Base-by-base conservation (phyloP, 2,113 vertebrate genomes). In the Tupaia chinensis region DNA sequence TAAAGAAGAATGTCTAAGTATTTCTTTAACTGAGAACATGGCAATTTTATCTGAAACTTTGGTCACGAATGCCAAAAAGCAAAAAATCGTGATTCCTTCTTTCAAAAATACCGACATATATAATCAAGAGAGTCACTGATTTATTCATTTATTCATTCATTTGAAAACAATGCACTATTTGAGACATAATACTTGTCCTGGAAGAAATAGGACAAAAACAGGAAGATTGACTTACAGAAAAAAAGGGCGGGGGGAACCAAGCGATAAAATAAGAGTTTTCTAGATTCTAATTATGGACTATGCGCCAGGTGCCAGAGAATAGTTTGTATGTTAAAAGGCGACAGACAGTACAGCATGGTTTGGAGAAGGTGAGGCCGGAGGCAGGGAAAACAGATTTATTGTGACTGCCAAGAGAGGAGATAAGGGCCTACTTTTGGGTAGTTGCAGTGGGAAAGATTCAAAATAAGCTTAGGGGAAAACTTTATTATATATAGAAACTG, bases 1-100 rank as follows among this genome's bases (percentile, higher is more conserved):
- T 91, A 79, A 61, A 96, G 22, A 81, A 78, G 6, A 32, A 44
- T 88, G 27, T 79, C 34, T 92, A 86, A 56, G n/a, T 10, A 84
- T 81, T 92, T 84, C 34, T 87, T 84, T 84, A 94, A 29, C 29
- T 22, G 29, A 27, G 44, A 74, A 73, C n/a, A 54, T 81, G 85
- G 66, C 61, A 1, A 19, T 7, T 53, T 11, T 77, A 44, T 44
- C 44, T 44, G 44, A 44, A 5, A 60, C 58, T 82, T 58, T 60
- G 69, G 53, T 2, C 23, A 89, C 61, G 4, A 12, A n/a, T 22
- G 4, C 44, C 20, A 93, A 72, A 87, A 87, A n/a, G 15, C 34
- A 86, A 3, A 27, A 77, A 82, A 53, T 74, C 44, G 1, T 70
- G 10, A 32, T 23, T 68, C 1, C 53, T 70, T 82, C 5, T 61